phyloP scores from a whole-genome alignment of 2,888 invertebrate species.

The Clusia tigrina region DNA sequence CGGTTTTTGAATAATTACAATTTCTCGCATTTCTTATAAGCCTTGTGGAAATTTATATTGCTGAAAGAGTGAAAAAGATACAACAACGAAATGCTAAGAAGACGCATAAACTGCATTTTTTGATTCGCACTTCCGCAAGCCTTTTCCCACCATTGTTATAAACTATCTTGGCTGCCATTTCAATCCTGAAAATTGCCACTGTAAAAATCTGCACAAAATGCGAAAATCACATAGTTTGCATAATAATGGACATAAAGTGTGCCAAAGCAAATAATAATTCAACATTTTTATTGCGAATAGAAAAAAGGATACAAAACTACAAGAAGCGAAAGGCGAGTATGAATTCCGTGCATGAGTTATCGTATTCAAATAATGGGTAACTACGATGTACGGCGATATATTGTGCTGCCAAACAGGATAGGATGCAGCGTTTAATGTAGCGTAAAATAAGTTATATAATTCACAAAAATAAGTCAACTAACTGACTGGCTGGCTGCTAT shows the following conservation, averaged over 20 bases:
- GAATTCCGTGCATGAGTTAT: slow-evolving; percentile 42
- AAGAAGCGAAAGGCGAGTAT: neutral
- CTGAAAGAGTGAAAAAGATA: no score
- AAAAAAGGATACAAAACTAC: slow-evolving; percentile 33
- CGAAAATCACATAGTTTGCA: slow-evolving; percentile 37
- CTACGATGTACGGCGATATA: slow-evolving; percentile 1
- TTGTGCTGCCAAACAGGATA: slow-evolving; percentile 13
- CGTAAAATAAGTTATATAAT: slow-evolving; percentile 53
- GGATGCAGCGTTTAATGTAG: slow-evolving; percentile 43
- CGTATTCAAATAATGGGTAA: slow-evolving; percentile 37
- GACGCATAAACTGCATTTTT: no score
- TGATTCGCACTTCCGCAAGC: no score
- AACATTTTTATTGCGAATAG: slow-evolving; percentile 41
- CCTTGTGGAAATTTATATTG: no score
- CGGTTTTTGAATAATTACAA: no score
- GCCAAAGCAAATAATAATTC: slow-evolving; percentile 45
- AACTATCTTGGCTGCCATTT: slow-evolving; percentile 31
- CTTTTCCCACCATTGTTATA: slow-evolving; percentile 31
- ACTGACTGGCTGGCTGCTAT: no score
- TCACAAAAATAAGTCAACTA: slow-evolving; percentile 35
- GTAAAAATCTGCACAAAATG: slow-evolving; percentile 32
- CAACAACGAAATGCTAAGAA: no score
- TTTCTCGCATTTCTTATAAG: no score
- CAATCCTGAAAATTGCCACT: slow-evolving; percentile 11
- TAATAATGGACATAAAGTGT: slow-evolving; percentile 40